A percentile compares a stretch with the other conserved stretches of the same genome.
Conservation (phyloP, 2,888 invertebrate species). For the Teleiodes luculella region DNA sequence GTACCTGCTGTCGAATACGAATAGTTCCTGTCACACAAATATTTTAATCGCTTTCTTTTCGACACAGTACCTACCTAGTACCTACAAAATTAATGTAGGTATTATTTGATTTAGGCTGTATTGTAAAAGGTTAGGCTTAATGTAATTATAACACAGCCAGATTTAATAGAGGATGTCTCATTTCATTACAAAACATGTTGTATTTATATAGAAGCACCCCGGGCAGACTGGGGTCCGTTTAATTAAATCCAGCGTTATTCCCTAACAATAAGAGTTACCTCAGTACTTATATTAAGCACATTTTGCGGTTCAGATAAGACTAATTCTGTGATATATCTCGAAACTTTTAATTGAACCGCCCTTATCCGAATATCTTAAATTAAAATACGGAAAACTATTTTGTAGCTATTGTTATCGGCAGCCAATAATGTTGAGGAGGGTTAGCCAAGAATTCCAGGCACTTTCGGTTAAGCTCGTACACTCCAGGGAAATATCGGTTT, state of each 20-base stretch:
- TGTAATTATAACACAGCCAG: background rate
- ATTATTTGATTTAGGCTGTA: background rate
- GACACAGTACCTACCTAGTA: no score
- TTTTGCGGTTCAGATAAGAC: constrained; percentile 8
- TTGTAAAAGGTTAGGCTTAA: background rate
- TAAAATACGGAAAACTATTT: constrained; percentile 2
- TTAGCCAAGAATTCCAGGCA: background rate
- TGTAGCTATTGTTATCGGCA: background rate
- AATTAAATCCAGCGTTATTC: constrained; percentile 28
- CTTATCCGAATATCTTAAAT: constrained; percentile 11
- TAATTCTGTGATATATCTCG: constrained; percentile 10
- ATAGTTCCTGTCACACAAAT: no score
- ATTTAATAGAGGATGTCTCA: background rate
- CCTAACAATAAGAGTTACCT: constrained; percentile 19
- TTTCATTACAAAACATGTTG: background rate
- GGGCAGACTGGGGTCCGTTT: constrained; percentile 23
- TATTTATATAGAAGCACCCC: background rate
- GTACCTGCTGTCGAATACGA: no score
- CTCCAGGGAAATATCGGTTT: background rate
- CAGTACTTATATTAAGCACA: constrained; percentile 5
- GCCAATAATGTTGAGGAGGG: constrained; percentile 2
- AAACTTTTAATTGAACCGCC: constrained; percentile 12
- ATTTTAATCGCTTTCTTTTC: no score
- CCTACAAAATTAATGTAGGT: no score
- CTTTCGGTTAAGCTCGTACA: background rate